Evolutionary conservation across 2,888 invertebrate species (phyloP).

Genomic region (Drosophila imparisetae): DNA sequence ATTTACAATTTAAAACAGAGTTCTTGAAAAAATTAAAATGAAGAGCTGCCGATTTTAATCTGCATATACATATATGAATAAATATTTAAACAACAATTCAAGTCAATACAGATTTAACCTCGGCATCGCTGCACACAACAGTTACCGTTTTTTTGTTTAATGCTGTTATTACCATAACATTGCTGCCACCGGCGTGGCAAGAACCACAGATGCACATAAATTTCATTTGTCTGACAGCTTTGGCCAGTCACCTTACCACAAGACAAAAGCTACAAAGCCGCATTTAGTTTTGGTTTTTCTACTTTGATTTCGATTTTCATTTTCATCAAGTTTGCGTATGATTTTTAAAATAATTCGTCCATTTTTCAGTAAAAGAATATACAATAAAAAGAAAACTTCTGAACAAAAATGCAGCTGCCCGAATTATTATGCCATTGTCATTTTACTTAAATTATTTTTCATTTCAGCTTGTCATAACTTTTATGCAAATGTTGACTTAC

Average conservation of each 20-base stretch:
- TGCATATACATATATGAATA: conserved; percentile 9
- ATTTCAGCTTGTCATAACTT: conserved; percentile 64
- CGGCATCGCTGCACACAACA: conserved; percentile 8
- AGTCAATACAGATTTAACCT: conserved; percentile 7
- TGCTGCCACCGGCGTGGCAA: conserved; percentile 27
- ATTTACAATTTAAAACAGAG: neutral
- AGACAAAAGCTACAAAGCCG: conserved; percentile 32
- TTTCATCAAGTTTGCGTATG: conserved; percentile 15
- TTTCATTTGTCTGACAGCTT: conserved; percentile 58
- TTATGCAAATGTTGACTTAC: conserved; percentile 55
- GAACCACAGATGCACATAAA: conserved; percentile 60
- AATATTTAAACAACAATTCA: conserved; percentile 34
- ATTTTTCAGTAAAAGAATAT: conserved; percentile 9
- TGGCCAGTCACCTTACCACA: conserved; percentile 24
- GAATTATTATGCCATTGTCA: conserved; percentile 36
- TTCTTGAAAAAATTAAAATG: conserved; percentile 17
- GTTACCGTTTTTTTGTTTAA: neutral
- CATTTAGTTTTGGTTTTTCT: conserved; percentile 22
- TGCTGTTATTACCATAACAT: conserved; percentile 17
- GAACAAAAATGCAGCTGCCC: conserved; percentile 13
- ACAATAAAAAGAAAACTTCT: conserved; percentile 12
- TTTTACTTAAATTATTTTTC: conserved; percentile 52
- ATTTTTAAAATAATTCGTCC: conserved; percentile 31
- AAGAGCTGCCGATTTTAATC: conserved; percentile 11
- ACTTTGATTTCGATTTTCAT: conserved; percentile 5